phyloP scores from a whole-genome alignment of 1,140 invertebrate genomes.

The Archegozetes longisetosus region DNA sequence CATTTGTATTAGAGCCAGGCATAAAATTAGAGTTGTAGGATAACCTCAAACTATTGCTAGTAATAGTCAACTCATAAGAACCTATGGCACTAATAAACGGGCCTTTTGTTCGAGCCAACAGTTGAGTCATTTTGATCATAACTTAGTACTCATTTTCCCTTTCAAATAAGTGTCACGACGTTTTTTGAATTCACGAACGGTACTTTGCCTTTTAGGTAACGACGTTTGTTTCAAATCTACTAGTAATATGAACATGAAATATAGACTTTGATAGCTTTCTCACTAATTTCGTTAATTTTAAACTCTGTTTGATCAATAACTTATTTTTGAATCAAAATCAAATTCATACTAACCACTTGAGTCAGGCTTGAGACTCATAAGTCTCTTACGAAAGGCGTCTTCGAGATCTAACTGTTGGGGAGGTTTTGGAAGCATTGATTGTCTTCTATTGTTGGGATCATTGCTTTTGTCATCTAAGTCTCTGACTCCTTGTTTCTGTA shows the following conservation, averaged over 20 bases:
- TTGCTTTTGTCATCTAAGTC: slow-evolving; percentile 17
- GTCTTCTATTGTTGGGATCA: background rate
- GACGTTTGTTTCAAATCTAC: background rate
- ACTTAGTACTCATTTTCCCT: background rate
- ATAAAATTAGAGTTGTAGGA: too few relatives aligned
- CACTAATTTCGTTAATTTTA: background rate
- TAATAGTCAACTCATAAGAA: too few relatives aligned
- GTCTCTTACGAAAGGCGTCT: background rate
- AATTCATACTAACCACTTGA: background rate
- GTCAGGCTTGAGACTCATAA: background rate
- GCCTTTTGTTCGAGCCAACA: background rate
- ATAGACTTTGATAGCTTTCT: background rate
- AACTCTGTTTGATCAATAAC: background rate
- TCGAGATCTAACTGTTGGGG: background rate
- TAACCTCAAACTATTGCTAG: too few relatives aligned
- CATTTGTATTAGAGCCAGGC: too few relatives aligned
- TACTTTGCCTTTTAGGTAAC: background rate
- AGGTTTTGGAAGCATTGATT: background rate
- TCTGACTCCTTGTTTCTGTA: slow-evolving; percentile 41
- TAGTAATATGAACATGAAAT: background rate
- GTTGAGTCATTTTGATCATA: background rate
- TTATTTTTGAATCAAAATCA: background rate
- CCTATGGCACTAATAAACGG: too few relatives aligned
- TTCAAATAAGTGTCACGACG: background rate
- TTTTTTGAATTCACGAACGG: background rate